phyloP scores from a whole-genome alignment of 2,797 vertebrate genomes.

The Semaprochilodus insignis region DNA sequence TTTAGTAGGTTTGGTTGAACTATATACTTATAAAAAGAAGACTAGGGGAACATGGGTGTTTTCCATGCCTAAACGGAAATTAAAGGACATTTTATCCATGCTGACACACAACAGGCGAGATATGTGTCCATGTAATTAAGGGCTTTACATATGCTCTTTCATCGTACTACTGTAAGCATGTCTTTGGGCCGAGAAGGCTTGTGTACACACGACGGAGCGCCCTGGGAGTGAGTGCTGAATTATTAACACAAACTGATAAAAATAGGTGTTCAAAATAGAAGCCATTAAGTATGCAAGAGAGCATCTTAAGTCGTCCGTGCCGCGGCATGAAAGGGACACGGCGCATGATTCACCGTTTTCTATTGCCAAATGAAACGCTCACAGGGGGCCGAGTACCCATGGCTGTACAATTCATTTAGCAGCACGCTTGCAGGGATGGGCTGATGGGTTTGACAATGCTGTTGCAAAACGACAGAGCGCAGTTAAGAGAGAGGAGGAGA shows the following conservation, averaged over 20 bases:
- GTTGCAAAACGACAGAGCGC: conserved; percentile 15
- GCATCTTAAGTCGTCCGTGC: conserved; percentile 65
- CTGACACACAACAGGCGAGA: background rate
- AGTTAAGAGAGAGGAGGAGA: background rate
- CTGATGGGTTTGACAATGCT: conserved; percentile 26
- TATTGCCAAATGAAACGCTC: conserved; percentile 43
- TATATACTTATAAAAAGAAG: background rate
- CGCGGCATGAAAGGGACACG: conserved; percentile 53
- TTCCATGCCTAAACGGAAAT: background rate
- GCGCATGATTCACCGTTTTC: conserved; percentile 35
- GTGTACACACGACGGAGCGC: conserved; percentile 47
- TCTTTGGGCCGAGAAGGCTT: background rate
- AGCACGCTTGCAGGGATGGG: conserved; percentile 26
- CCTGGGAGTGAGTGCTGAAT: conserved; percentile 70
- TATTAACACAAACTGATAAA: conserved; percentile 77
- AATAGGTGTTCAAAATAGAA: conserved; percentile 74
- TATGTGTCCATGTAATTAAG: background rate
- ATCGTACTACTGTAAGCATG: background rate
- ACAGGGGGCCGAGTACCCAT: conserved; percentile 45
- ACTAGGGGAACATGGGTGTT: background rate
- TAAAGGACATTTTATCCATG: background rate
- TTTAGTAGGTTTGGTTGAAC: background rate
- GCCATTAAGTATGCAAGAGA: conserved; percentile 74
- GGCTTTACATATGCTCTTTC: background rate
- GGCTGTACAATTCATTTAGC: conserved; percentile 50